A percentile compares a stretch with the other conserved stretches of the same genome.
Evolutionary conservation across 2,888 invertebrate species (phyloP).

Genomic region (Galeopsomyia nigrocyanea): DNA sequence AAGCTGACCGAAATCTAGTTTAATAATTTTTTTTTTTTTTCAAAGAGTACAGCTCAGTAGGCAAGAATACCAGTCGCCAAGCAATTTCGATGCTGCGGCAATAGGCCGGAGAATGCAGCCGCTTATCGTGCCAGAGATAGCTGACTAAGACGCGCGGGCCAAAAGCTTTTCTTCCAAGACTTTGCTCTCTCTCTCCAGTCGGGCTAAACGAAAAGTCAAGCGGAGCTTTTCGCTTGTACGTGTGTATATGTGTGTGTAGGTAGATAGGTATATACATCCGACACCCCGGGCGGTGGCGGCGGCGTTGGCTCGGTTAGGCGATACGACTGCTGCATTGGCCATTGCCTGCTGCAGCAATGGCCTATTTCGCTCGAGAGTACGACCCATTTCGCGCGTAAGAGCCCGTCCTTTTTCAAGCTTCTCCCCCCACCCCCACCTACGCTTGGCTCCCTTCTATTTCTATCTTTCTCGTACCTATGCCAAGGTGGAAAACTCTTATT

Average conservation of each 20-base stretch:
- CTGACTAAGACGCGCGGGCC: constrained; percentile 19
- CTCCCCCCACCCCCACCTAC: not conserved
- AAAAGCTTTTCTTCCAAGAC: not conserved
- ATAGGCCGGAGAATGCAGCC: constrained; percentile 17
- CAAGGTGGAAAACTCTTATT: too few species aligned
- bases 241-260: not conserved
- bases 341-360: constrained; percentile 63
- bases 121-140: constrained; percentile 23
- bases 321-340: constrained; percentile 60
- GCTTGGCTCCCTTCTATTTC: not conserved
- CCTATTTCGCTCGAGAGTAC: constrained; percentile 64
- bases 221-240: constrained; percentile 15
- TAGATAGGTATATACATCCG: constrained; percentile 6
- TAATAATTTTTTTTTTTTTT: not conserved
- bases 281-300: constrained; percentile 1
- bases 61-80: not conserved
- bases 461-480: too few species aligned
- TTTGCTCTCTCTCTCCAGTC: not conserved
- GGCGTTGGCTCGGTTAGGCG: constrained; percentile 34
- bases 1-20: not conserved
- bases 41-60: not conserved
- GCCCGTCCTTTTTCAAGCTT: constrained; percentile 49
- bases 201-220: constrained; percentile 36
- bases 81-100: constrained; percentile 11
- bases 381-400: constrained; percentile 62